Evolutionary conservation across 2,797 vertebrate species (phyloP), one percentile per base, ranked within the genome.

Genomic region (Anguilla pacifica): DNA sequence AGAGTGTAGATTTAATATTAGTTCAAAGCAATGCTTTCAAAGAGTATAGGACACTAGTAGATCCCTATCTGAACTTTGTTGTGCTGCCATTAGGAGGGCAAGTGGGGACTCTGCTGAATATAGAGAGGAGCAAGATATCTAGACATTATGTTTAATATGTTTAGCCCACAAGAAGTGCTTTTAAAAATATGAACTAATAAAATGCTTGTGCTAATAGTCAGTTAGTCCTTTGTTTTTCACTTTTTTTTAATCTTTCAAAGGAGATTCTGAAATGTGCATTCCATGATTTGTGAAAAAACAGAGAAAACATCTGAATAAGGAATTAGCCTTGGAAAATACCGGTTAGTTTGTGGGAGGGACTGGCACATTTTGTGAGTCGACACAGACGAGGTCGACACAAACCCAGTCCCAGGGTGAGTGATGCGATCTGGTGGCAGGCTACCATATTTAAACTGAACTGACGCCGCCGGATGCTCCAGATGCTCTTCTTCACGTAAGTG

Each of bases 131-230:
- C 25, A 28, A 22, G 2, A 13, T 83, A 49, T 59, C 6, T 81
- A 19, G 39, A 46, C 35, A 49, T 83, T 53, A 49, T 51, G 13
- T 49, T 53, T 83, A 53, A n/a, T 83, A 83, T 51, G 17, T 59
- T n/a, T 82, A 87, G 43, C 11, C 39, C 35, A 49, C 64, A 15
- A 79, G 31, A 31, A 81, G 5, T 81, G 77, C 77, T 22, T 46
- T 81, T 22, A 81, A 49, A 79, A 35, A 77, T 15, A 81, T 49
- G 22, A 46, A 49, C 77, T 49, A 81, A 81, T 81, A 81, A 81
- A 81, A 49, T 81, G 77, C 39, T 35, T 81, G 39, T 81, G 43
- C 3, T 81, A 22, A 49, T 22, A 19, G 46, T 35, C 11, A 43
- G 74, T 79, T 15, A 43, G 39, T 46, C 74, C 39, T 79, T 46